These are phyloP conservation scores for Oxycera nigricornis DNA, from an alignment of 2,888 invertebrate genomes.

Conservation along the genomic window DNA sequence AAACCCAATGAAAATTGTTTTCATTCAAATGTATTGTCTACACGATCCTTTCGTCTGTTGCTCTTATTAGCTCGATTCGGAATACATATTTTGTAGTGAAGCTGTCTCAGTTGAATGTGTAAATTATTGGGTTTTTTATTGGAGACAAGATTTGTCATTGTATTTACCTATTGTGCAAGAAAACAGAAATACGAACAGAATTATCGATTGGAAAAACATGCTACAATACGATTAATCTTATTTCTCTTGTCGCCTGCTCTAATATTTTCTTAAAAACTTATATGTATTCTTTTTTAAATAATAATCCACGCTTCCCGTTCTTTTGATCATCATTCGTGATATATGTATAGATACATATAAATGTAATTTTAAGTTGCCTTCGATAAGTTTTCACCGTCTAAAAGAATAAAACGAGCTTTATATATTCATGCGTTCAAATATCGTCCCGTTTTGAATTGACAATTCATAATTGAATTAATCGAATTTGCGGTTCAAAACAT, in stretches of 20 bases:
- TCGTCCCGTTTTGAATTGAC: constrained; percentile 5
- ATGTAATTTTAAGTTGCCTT: constrained; percentile 31
- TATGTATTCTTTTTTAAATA: too few species aligned
- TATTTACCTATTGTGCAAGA: too few species aligned
- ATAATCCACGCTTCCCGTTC: neutral
- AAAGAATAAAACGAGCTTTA: neutral
- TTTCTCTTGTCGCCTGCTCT: too few species aligned
- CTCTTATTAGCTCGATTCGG: neutral
- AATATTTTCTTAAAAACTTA: too few species aligned
- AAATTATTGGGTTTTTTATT: neutral
- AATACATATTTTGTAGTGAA: neutral
- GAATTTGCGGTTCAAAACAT: neutral
- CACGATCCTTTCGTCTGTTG: neutral
- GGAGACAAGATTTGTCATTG: neutral
- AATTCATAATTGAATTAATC: neutral
- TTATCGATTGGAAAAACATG: too few species aligned
- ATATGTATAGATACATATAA: constrained; percentile 3
- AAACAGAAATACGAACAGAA: too few species aligned
- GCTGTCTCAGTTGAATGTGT: constrained; percentile 3
- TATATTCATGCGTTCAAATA: neutral
- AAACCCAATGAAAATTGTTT: neutral
- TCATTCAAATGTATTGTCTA: neutral
- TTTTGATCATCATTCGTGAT: constrained; percentile 28
- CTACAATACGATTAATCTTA: too few species aligned
- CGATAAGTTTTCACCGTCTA: neutral